Base-by-base conservation (phyloP, 2,888 invertebrate species). In the Smittia sp. region DNA sequence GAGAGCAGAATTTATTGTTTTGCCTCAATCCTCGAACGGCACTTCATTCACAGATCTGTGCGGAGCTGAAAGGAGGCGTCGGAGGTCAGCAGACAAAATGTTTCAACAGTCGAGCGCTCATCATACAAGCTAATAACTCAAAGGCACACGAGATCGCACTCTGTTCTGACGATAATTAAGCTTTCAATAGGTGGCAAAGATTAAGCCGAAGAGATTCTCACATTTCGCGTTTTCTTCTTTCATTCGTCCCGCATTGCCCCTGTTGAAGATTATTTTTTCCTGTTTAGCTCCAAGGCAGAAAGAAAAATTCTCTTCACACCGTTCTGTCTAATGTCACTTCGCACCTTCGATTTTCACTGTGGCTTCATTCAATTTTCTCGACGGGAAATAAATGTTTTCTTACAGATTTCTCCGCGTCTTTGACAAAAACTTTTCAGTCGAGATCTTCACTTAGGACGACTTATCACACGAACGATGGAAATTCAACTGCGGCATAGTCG, bases 111-210 rank as follows among this genome's bases (percentile, higher is more conserved):
- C 20, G 20, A 66, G 25, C n/a, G n/a, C 38, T 66, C 66, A 65
- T 65, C 32, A 32, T 65, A 65, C 68, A 67, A 69, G 46, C 62
- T 15, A 74, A 63, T 68, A 63, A 62, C 32, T 39, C 72, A 72
- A 62, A 18, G 72, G 65, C 70, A 58, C 67, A 74, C 72, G 66
- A 66, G 65, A 67, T 52, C 66, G 52, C 66, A 41, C 52, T 74
- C 67, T 66, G 39, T 74, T 76, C 78, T 77, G 77, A 77, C 78
- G 77, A 78, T 78, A 80, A 80, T 80, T 80, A 80, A 80, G 79
- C 80, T 80, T 80, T 80, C 80, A 80, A 79, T 79, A 77, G 78
- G 76, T 75, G 76, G 77, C 76, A 75, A 76, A 79, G 79, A 81
- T 79, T 74, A 73, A 73, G 69, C 13, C 58, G 20, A 66, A 52